Conservation (phyloP, 2,797 vertebrate genomes). For the Falco peregrinus region DNA sequence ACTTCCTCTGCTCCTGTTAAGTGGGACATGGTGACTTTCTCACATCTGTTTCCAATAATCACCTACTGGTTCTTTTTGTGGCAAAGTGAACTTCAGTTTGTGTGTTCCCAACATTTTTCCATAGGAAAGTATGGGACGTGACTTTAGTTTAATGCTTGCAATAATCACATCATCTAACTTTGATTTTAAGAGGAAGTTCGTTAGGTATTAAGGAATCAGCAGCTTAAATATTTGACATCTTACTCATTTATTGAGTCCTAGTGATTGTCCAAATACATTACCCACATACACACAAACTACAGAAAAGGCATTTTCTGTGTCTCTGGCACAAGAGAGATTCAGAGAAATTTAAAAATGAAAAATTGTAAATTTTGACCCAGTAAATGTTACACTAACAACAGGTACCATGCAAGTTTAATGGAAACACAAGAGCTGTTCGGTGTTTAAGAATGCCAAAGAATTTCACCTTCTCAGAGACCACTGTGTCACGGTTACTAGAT, state of each 20-base stretch:
- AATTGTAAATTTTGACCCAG: not conserved
- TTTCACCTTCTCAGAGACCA: not conserved
- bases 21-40: not conserved
- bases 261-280: not conserved
- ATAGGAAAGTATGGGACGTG: not conserved
- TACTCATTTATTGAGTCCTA: not conserved
- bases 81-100: not conserved
- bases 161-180: not conserved
- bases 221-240: not conserved
- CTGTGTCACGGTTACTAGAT: not conserved
- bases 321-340: not conserved
- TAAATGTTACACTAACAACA: not conserved
- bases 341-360: not conserved
- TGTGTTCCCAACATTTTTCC: not conserved
- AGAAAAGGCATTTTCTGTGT: not conserved
- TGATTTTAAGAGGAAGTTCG: not conserved
- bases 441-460: not conserved
- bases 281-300: not conserved
- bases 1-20: not conserved
- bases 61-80: not conserved
- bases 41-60: not conserved
- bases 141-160: not conserved
- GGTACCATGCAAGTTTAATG: not conserved
- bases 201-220: not conserved
- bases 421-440: not conserved